Base-by-base conservation (phyloP, 2,797 vertebrate genomes). In the Rhinatrema bivittatum region DNA sequence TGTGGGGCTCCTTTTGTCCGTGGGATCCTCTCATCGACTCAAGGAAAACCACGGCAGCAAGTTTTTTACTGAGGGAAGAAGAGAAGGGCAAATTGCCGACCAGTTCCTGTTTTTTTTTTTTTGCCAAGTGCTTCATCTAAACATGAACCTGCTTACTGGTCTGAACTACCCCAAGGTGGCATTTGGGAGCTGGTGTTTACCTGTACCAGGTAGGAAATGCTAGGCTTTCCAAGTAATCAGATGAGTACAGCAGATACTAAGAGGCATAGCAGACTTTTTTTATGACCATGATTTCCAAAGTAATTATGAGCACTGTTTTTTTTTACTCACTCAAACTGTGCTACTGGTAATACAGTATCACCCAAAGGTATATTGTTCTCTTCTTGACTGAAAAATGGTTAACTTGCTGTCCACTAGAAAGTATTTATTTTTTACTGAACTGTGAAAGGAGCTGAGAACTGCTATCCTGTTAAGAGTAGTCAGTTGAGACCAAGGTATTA, bases 131-230 rank as follows among this genome's bases (percentile, higher is more conserved):
- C 60, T 51, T 54, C 64, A 62, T 43, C 39, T 51, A 65, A 62
- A 67, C 45, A 64, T 82, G 78, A 73, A 68, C 1, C 60, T 80
- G 47, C 63, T 69, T 65, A 40, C 65, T 63, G 74, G 64, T 68
- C 41, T 79, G 68, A 78, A 46, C 66, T 81, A 66, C 72, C 58
- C 74, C 47, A 68, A 70, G 48, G 57, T 75, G 67, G 59, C 62
- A 39, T 78, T 74, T 78, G 72, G 70, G 62, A 74, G 62, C 70
- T 79, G 75, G 70, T 74, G 62, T 53, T 78, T 82, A 69, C 65
- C 72, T 76, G 69, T 74, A 46, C 43, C 72, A 76, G 78, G 79
- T 81, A 81, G 73, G 77, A 73, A 64, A 60, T 42, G 4, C 34
- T 55, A 71, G 61, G 25, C 16, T 72, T 65, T 58, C 39, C 30